Base-by-base conservation (phyloP, 2,113 vertebrate genomes). In the Tonatia bakeri region DNA sequence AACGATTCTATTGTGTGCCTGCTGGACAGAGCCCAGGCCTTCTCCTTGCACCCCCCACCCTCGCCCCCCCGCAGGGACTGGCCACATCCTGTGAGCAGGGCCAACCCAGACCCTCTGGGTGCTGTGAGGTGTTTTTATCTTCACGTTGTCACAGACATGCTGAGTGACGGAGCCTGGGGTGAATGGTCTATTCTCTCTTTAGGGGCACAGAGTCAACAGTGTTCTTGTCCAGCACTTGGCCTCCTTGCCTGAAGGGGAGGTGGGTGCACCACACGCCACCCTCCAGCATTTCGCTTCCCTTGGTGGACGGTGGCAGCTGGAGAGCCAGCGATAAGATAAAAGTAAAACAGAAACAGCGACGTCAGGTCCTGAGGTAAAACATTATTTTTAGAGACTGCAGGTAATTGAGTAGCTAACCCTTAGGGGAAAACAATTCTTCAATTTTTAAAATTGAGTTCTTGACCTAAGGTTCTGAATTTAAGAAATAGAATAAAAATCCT, bases 181-280 rank as follows among this genome's bases (percentile, higher is more conserved):
- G 97, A 98, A 98, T 97, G 80, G 96, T 87, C 96, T 94, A 97
- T 98, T 98, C 97, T 98, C 96, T 98, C 96, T 79, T 73, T 59
- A 96, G 89, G 97, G 97, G 97, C 94, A 92, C 96, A 97, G 95
- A 98, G 97, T 98, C 98, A 98, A 98, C 97, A 98, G 97, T 59
- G 64, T 96, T 98, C 98, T 98, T 97, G 96, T 97, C 98, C 97
- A 87, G 94, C 94, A 97, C 98, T 96, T 98, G 97, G 97, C 96
- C 97, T 94, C 94, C 5, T 67, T 94, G 95, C 90, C 93, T 97
- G 87, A 96, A 98, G 97, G 92, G 95, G 94, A 97, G 87, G 86
- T 26, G 22, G 90, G 96, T 90, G 90, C 92, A 86, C 45, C 69
- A 1, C 17, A 93, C 79, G 90, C 80, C 94, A 86, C 93, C 97